Conservation (phyloP, 2,113 vertebrate species). For the Pogona vitticeps region DNA sequence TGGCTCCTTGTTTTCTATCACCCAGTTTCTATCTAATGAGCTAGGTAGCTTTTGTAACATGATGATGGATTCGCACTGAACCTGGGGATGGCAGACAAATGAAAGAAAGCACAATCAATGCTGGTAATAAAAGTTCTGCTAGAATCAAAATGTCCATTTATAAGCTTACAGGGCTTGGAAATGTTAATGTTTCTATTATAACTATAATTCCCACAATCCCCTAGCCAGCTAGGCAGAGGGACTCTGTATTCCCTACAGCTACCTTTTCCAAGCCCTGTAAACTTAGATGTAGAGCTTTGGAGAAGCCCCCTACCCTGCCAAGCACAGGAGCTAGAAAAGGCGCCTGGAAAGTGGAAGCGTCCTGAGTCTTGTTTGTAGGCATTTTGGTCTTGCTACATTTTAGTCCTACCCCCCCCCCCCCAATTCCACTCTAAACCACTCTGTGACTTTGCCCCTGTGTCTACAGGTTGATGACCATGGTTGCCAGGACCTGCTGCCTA, state of each 20-base stretch:
- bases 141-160: no score
- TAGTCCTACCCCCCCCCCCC: not conserved
- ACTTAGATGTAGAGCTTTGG: no score
- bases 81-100: not conserved
- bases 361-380: no score
- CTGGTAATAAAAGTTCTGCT: no score
- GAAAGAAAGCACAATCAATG: not conserved
- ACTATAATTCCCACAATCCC: no score
- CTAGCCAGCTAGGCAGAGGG: no score
- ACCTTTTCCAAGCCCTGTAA: no score
- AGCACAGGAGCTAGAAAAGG: not conserved
- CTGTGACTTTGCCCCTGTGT: conserved; percentile 48
- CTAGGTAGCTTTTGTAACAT: not conserved
- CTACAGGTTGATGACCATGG: conserved; percentile 97
- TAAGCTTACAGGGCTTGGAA: no score
- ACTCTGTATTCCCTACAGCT: no score
- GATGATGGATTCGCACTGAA: not conserved
- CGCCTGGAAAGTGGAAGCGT: not conserved
- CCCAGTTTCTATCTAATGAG: not conserved
- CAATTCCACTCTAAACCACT: conserved; percentile 17
- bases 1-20: not conserved
- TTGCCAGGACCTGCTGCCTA: conserved; percentile 92
- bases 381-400: not conserved
- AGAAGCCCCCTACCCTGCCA: not conserved
- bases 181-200: no score